These are phyloP conservation scores for Scaptodrosophila lebanonensis DNA, from an alignment of 1,140 invertebrate genomes.

Conservation along the genomic window DNA sequence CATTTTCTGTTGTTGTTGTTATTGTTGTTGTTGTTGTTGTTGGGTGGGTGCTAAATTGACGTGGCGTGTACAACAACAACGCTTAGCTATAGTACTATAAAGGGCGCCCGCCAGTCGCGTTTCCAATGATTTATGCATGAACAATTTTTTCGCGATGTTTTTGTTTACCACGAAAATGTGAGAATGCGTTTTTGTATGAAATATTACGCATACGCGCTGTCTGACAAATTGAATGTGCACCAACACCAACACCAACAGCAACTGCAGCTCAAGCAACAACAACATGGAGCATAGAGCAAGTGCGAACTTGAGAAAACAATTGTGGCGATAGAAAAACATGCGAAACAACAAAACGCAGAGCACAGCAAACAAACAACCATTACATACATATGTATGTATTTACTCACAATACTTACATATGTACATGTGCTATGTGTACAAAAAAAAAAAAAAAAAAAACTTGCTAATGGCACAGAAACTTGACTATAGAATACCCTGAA, in stretches of 20 bases:
- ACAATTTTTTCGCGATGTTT: slow-evolving; percentile 51
- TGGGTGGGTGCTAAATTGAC: slow-evolving; percentile 7
- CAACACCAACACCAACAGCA: too few species aligned
- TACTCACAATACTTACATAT: too few species aligned
- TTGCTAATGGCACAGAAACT: too few species aligned
- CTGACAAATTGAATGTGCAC: slow-evolving; percentile 66
- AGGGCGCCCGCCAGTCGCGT: too few species aligned
- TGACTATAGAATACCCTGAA: too few species aligned
- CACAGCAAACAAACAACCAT: slow-evolving; percentile 8
- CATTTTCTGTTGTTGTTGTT: neutral
- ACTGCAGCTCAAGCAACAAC: too few species aligned
- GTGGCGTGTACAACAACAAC: slow-evolving; percentile 38
- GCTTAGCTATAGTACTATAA: too few species aligned
- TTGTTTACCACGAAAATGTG: slow-evolving; percentile 59
- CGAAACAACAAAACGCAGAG: slow-evolving; percentile 31
- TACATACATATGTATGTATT: too few species aligned
- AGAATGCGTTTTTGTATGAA: slow-evolving; percentile 59
- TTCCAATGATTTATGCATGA: slow-evolving; percentile 38
- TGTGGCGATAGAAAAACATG: slow-evolving; percentile 67
- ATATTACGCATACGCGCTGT: slow-evolving; percentile 62
- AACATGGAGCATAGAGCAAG: too few species aligned
- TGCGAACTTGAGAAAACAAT: slow-evolving; percentile 71
- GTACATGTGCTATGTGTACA: too few species aligned
- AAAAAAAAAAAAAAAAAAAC: slow-evolving; percentile 13
- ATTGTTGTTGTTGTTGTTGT: neutral